Conservation (phyloP, 2,888 invertebrate genomes). For the Nysson spinosus region DNA sequence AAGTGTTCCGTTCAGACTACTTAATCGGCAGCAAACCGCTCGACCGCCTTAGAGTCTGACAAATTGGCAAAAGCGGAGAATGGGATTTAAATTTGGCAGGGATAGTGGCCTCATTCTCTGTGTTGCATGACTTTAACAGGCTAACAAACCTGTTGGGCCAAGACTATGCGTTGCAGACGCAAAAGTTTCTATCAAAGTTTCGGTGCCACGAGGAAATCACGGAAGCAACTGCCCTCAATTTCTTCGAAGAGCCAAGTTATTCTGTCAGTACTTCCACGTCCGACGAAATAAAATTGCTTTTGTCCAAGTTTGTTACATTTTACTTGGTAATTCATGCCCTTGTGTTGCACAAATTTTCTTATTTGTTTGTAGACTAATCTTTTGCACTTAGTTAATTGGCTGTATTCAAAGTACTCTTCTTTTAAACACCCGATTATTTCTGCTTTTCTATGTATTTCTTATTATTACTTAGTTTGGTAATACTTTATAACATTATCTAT, state of each 20-base stretch:
- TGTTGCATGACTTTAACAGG: conserved; percentile 39
- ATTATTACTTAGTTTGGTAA: too few relatives aligned
- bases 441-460: too few relatives aligned
- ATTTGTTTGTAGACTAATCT: too few relatives aligned
- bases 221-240: conserved; percentile 29
- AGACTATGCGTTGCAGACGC: conserved; percentile 35
- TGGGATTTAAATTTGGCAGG: conserved; percentile 54
- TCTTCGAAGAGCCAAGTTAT: conserved; percentile 25
- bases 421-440: too few relatives aligned
- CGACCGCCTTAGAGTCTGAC: neutral
- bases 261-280: conserved; percentile 14
- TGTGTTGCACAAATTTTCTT: too few relatives aligned
- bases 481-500: too few relatives aligned
- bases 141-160: conserved; percentile 50
- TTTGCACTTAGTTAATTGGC: too few relatives aligned
- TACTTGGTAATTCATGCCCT: too few relatives aligned
- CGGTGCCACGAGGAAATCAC: conserved; percentile 14
- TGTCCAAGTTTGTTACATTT: conserved; percentile 26
- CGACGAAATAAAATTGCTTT: conserved; percentile 1
- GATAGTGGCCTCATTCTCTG: conserved; percentile 35
- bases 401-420: too few relatives aligned
- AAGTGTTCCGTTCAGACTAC: too few relatives aligned
- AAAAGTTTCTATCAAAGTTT: conserved; percentile 43
- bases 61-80: conserved; percentile 1
- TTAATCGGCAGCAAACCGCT: too few relatives aligned